Conservation (phyloP, 1,140 invertebrate genomes). For the Kradibia gibbosae region DNA sequence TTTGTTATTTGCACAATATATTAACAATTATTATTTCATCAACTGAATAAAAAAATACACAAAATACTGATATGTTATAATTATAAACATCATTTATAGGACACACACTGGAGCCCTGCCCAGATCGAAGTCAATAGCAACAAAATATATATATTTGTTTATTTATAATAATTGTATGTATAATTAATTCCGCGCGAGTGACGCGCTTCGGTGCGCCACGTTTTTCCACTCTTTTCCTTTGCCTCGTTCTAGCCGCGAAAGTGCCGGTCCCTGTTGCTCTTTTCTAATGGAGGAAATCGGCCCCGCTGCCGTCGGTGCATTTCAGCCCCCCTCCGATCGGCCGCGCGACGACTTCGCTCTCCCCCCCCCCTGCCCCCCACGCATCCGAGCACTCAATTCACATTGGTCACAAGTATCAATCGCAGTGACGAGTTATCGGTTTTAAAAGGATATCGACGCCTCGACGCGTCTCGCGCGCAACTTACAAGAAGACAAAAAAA, state of each 20-base stretch:
- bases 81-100: constrained; percentile 60
- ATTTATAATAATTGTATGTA: constrained; percentile 61
- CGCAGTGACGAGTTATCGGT: constrained; percentile 14
- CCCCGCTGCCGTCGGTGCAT: constrained; percentile 53
- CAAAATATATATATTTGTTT: constrained; percentile 64
- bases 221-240: constrained; percentile 27
- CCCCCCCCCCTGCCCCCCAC: neutral
- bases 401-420: constrained; percentile 14
- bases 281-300: neutral
- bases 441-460: constrained; percentile 8
- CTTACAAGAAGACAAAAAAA: constrained; percentile 55
- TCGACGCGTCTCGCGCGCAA: constrained; percentile 29
- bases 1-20: constrained; percentile 72
- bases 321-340: constrained; percentile 50
- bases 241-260: constrained; percentile 24
- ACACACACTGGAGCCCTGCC: constrained; percentile 66
- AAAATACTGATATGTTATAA: constrained; percentile 70
- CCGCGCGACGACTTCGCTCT: neutral
- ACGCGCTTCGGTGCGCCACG: constrained; percentile 15
- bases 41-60: constrained; percentile 67
- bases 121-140: constrained; percentile 67
- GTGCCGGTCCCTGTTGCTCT: constrained; percentile 50
- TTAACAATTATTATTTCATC: constrained; percentile 69
- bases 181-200: constrained; percentile 58
- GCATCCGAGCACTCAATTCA: neutral